These are phyloP conservation scores for Diarsia brunnea DNA, from an alignment of 2,888 invertebrate species.

Conservation along the genomic window DNA sequence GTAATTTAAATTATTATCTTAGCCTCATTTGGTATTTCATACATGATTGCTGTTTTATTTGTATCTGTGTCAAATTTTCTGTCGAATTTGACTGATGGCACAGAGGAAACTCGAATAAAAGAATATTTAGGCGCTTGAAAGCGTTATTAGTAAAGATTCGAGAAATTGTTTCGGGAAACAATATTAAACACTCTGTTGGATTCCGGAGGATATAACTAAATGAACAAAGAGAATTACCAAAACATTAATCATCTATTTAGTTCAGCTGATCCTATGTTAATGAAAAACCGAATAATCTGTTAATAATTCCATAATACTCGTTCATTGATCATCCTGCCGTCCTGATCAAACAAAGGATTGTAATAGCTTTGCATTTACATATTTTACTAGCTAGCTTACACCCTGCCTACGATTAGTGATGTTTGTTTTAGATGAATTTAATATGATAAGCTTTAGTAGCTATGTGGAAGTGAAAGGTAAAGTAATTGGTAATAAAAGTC, in stretches of 20 bases:
- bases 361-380: constrained; percentile 32
- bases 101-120: background rate
- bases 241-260: background rate
- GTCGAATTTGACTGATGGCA: background rate
- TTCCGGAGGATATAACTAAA: background rate
- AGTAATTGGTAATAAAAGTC: background rate
- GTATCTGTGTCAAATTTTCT: background rate
- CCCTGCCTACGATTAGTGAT: background rate
- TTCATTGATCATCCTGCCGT: constrained; percentile 28
- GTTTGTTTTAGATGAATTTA: constrained; percentile 23
- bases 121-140: background rate
- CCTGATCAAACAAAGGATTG: constrained; percentile 47
- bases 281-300: constrained; percentile 40
- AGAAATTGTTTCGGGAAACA: background rate
- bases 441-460: background rate
- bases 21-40: constrained; percentile 3
- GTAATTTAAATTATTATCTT: background rate
- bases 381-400: background rate
- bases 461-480: background rate
- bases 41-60: background rate
- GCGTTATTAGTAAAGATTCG: background rate
- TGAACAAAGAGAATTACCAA: constrained; percentile 2
- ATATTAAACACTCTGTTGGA: background rate
- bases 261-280: constrained; percentile 29
- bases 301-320: constrained; percentile 33